Evolutionary conservation across 2,888 invertebrate genomes (phyloP), one percentile per base, ranked within the genome.

Genomic region (Brenthis hecate): DNA sequence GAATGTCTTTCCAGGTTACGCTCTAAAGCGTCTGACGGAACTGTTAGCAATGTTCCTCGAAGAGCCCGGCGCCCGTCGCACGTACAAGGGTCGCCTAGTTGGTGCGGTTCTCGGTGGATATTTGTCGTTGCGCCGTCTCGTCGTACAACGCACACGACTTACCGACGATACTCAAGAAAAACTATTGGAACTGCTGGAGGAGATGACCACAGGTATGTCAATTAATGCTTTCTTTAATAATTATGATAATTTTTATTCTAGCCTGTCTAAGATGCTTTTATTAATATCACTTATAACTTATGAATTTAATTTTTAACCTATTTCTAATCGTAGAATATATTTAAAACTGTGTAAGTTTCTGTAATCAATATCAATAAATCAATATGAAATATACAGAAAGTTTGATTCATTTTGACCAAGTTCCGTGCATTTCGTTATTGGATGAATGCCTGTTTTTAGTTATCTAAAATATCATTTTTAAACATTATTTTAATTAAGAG

Each of bases 111-210:
- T 99, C 2, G 98, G 99, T 84, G 99, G 99, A 0, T 99, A 99
- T 89, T 93, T 99, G 72, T 97, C 98, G 0, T 92, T 99, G 77
- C 93, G 98, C 6, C 95, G 98, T 72, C 94, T 99, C 28, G 97
- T 99, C 0, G 98, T 99, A 53, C 99, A 99, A 88, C 94, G 99
- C 70, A 99, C 99, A 0, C 95, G 99, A 65, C 94, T 99, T 64
- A 98, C 99, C 51, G 99, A 99, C 86, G 98, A 99, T 85, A 98
- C 99, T 5, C 99, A 99, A 88, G 98, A 98, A 86, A 98, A 98
- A 81, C 93, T 99, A 56, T 93, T 99, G 13, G 98, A 98, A 82
- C 94, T 99, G 78, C 93, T 99, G 16, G 99, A 99, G 88, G 98
- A 98, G 86, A 98, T 99, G 96, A 99, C 99, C 0, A 97, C 96